Base-by-base conservation (phyloP, 1,140 invertebrate species). In the Macrotrachela quadricornifera region DNA sequence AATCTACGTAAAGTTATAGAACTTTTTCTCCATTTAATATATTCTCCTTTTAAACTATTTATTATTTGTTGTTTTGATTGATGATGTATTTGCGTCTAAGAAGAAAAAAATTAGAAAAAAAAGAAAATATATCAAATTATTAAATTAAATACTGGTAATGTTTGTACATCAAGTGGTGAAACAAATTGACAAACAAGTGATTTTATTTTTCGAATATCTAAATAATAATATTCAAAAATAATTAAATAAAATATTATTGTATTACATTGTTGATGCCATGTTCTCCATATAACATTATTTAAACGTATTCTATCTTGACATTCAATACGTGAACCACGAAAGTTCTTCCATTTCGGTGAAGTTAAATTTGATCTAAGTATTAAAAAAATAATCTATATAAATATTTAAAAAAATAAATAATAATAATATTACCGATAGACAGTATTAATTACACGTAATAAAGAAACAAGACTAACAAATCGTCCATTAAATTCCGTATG, bases 241-340 rank as follows among this genome's bases (percentile, higher is more conserved):
- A 42, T 13, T 42, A 14, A 4, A 42, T 10, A 15, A 42, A 42
- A 42, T 42, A 8, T 51, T 13, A 12, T 44, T 8, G 16, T 79
- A 81, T 82, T 75, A 94, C 88, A 99, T 73, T 99, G 92, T 83
- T 97, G 88, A 71, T 95, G 88, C 88, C 92, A 99, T 68, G 91
- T 95, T 66, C 92, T 78, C 92, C 92, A 99, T 63, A 99, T 99
- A 53, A 97, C 86, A 71, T 99, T 99, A 76, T 99, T 99, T 53
- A 99, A 73, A 59, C 92, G 78, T 61, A 99, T 95, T 74, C 96
- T 92, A 73, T 96, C 88, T 68, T 95, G 96, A 80, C 88, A 88
- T 60, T 84, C 77, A 50, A 99, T 72, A 61, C 88, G 81, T 59
- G 97, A 80, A 50, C 92, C 92, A 76, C 94, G 90, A 75, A 97